phyloP scores from a whole-genome alignment of 2,888 invertebrate species.

The Cephus pygmeus region DNA sequence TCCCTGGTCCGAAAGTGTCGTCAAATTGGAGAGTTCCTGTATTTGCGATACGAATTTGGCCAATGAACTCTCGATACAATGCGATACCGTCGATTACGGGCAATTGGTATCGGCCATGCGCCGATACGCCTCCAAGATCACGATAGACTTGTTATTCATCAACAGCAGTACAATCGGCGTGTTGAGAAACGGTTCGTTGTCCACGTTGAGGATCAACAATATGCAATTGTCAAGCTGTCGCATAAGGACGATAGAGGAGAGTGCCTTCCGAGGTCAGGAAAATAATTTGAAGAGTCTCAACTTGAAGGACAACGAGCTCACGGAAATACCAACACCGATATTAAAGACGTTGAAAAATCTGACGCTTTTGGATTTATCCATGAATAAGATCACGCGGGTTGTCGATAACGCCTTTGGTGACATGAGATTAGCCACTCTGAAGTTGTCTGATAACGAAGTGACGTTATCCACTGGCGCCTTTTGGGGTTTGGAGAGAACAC shows the following conservation, averaged over 20 bases:
- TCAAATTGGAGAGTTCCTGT: constrained; percentile 84
- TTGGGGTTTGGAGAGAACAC: constrained; percentile 80
- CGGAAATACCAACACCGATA: constrained; percentile 81
- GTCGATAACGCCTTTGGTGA: constrained; percentile 82
- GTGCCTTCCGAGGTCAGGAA: constrained; percentile 88
- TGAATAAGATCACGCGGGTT: constrained; percentile 80
- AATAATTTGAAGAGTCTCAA: constrained; percentile 83
- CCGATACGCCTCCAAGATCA: constrained; percentile 72
- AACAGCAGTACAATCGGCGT: constrained; percentile 85
- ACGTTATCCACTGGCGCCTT: constrained; percentile 79
- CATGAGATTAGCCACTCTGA: constrained; percentile 82
- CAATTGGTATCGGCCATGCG: constrained; percentile 80
- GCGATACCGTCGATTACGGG: constrained; percentile 87
- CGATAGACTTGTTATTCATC: constrained; percentile 86
- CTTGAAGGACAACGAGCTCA: constrained; percentile 84
- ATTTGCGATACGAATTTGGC: constrained; percentile 89
- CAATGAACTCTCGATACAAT: constrained; percentile 87
- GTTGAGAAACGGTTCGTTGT: constrained; percentile 76
- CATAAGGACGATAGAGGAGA: constrained; percentile 76
- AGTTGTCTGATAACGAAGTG: constrained; percentile 88
- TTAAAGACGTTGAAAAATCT: constrained; percentile 77
- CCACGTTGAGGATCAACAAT: constrained; percentile 80
- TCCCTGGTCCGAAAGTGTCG: constrained; percentile 80
- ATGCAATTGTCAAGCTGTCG: constrained; percentile 87
- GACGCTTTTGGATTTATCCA: constrained; percentile 85